Conservation (phyloP, 2,113 vertebrate species). For the Tiliqua scincoides region DNA sequence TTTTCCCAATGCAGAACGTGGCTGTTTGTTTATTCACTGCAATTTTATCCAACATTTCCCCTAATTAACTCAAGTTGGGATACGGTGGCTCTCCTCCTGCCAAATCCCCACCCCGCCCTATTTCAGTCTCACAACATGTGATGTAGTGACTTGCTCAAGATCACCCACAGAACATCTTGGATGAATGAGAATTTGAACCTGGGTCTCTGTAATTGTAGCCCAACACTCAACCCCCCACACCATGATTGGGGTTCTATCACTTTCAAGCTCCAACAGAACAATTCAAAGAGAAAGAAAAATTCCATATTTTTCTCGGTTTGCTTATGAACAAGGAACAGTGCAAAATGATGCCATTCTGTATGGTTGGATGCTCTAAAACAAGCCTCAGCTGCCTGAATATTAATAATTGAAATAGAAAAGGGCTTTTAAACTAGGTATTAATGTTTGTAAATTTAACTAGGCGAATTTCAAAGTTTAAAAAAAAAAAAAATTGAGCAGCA, state of each 20-base stretch:
- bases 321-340: background rate
- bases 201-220: too few relatives aligned
- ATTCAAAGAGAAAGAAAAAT: background rate
- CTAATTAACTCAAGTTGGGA: too few relatives aligned
- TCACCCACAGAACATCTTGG: too few relatives aligned
- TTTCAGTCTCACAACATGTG: too few relatives aligned
- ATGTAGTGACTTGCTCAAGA: too few relatives aligned
- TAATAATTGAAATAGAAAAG: background rate
- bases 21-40: background rate
- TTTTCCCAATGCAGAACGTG: conserved; percentile 24
- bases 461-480: background rate
- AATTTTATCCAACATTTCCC: too few relatives aligned
- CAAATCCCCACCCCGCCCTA: too few relatives aligned
- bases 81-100: too few relatives aligned
- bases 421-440: background rate
- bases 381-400: background rate
- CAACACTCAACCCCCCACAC: too few relatives aligned
- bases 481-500: background rate
- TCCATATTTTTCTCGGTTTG: background rate
- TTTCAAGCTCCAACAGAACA: background rate
- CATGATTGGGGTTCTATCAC: background rate
- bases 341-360: background rate
- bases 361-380: background rate
- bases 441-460: background rate
- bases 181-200: too few relatives aligned